Evolutionary conservation across 1,140 invertebrate genomes (phyloP), one percentile per base, ranked within the genome.

Genomic region (Battus philenor): DNA sequence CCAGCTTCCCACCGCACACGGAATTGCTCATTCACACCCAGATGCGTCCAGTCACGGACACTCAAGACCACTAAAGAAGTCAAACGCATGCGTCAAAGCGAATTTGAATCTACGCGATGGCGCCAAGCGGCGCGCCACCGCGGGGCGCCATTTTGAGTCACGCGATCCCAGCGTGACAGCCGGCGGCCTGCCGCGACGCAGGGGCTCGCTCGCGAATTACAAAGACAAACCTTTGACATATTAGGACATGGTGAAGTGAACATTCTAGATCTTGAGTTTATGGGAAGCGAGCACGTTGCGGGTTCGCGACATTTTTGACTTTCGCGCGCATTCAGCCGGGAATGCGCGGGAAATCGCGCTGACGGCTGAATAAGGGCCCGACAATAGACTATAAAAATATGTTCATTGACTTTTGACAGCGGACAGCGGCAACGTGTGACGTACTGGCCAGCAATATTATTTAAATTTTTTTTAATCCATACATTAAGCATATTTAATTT

Each of bases 1-100:
- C 50, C 24, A 51, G 39, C 61, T 79, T 80, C 76, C 69, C 76
- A 80, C 69, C 63, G 54, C 43, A 45, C 50, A 29, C 56, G 47
- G 56, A 78, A 81, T 81, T 78, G 77, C 70, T 68, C 74, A 74
- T 81, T 81, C 74, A 81, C 77, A 78, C 74, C 68, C 56, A 51
- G 60, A 15, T 63, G 67, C 54, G 34, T 54, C 57, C 63, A 66
- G 55, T 63, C 45, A 54, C 59, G 62, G 59, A 50, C 53, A 55
- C 69, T 78, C 58, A 60, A 68, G 71, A 67, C 49, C 47, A 39
- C 56, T 46, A 59, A 64, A 66, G 60, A 74, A 66, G 66, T 72
- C 59, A 62, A 68, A 70, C 54, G 68, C 71, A 67, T 66, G 61
- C 71, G 69, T 80, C 73, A 75, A 73, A 62, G 46, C 68, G 65